These are phyloP conservation scores for Steinernema hermaphroditum DNA, from an alignment of 2,888 invertebrate species.

Conservation along the genomic window DNA sequence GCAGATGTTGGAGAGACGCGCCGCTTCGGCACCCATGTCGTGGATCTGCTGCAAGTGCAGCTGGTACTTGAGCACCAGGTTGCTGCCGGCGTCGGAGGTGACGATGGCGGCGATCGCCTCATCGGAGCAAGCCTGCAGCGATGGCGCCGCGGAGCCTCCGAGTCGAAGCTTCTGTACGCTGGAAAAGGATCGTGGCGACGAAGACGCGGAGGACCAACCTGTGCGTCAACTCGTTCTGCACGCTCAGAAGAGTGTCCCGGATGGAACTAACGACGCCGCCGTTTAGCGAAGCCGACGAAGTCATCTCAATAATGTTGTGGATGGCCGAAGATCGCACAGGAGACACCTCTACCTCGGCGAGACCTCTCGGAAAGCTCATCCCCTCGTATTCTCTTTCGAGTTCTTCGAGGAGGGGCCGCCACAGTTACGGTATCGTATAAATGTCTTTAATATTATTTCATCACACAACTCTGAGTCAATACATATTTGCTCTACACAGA, in stretches of 20 bases:
- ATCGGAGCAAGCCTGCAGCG: background rate
- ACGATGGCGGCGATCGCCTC: background rate
- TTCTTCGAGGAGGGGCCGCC: background rate
- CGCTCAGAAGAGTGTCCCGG: background rate
- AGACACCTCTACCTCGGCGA: background rate
- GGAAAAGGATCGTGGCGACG: background rate
- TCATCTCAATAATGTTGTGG: too few species aligned
- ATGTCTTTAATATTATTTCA: too few species aligned
- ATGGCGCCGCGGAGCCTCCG: background rate
- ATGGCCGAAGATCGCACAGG: too few species aligned
- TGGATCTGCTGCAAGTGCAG: slow-evolving; percentile 27
- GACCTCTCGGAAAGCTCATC: slow-evolving; percentile 1
- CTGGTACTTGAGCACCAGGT: slow-evolving; percentile 28
- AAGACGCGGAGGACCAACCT: background rate
- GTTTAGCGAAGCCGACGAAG: background rate
- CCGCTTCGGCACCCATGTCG: slow-evolving; percentile 28
- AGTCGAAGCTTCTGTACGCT: slow-evolving; percentile 13
- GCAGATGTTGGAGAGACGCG: slow-evolving; percentile 19
- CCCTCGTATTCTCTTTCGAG: background rate
- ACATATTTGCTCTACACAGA: background rate
- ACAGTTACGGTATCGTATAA: too few species aligned
- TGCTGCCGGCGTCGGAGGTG: slow-evolving; percentile 3
- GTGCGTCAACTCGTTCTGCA: slow-evolving; percentile 4
- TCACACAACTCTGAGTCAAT: too few species aligned
- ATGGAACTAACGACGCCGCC: slow-evolving; percentile 14